These are phyloP conservation scores for Yponomeuta cagnagella DNA, from an alignment of 2,888 invertebrate species.

Conservation along the genomic window DNA sequence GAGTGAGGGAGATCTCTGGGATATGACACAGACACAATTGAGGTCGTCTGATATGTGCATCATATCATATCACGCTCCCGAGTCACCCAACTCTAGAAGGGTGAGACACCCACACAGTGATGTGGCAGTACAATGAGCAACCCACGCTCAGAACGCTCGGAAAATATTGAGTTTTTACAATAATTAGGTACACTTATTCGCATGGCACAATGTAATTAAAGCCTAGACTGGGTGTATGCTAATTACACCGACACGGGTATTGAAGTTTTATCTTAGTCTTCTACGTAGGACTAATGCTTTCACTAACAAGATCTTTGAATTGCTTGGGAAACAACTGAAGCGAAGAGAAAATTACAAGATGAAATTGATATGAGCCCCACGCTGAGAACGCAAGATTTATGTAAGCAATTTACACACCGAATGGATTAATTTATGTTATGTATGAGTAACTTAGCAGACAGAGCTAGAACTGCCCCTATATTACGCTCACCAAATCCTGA, in stretches of 20 bases:
- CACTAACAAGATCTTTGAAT: neutral
- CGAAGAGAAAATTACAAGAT: neutral
- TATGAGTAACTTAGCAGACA: neutral
- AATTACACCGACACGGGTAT: neutral
- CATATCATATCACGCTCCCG: no score
- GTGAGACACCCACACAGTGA: neutral
- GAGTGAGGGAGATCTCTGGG: no score
- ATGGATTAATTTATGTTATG: neutral
- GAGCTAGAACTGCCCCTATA: neutral
- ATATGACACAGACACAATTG: no score
- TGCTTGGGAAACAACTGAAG: neutral
- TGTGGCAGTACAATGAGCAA: neutral
- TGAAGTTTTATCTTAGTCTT: neutral
- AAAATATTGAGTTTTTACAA: neutral
- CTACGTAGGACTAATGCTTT: neutral
- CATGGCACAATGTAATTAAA: constrained; percentile 1
- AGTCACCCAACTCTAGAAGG: neutral
- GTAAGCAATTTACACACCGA: neutral
- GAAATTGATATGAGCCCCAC: no score
- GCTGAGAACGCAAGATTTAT: no score
- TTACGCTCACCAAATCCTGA: no score
- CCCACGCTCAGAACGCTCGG: neutral
- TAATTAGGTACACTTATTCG: neutral
- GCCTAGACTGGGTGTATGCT: neutral
- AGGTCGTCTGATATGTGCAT: no score